Percentiles rank a stretch among this genome's conserved stretches.
phyloP scores from a whole-genome alignment of 2,113 vertebrate species.

The Peucedramus taeniatus region DNA sequence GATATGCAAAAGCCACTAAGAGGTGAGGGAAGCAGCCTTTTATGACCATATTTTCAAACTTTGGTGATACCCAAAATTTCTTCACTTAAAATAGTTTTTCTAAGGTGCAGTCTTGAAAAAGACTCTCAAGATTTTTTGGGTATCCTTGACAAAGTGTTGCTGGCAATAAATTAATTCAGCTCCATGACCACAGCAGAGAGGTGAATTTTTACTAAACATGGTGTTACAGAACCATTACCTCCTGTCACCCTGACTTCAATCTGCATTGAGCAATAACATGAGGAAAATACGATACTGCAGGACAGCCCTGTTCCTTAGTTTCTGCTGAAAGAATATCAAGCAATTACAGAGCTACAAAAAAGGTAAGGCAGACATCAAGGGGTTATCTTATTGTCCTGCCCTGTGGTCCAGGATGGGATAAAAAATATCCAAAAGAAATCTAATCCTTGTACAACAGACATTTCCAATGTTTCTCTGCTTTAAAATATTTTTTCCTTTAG shows the following conservation, averaged over 20 bases:
- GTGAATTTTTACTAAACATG: neutral
- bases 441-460: neutral
- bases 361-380: neutral
- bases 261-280: neutral
- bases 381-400: neutral
- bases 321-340: neutral
- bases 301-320: neutral
- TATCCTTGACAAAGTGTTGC: neutral
- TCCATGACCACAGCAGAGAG: neutral
- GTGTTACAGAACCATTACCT: neutral
- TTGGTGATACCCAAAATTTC: neutral
- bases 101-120: neutral
- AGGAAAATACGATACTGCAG: neutral
- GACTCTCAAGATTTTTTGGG: neutral
- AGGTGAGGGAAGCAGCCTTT: neutral
- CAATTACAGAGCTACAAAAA: neutral
- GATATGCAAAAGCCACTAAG: neutral
- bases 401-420: neutral
- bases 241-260: neutral
- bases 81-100: neutral
- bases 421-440: neutral
- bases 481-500: neutral
- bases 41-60: neutral
- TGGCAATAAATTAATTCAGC: neutral
- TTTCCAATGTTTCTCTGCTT: neutral